Evolutionary conservation across 2,797 vertebrate species (phyloP), one percentile per base, ranked within the genome.

Genomic region (Tadarida brasiliensis): DNA sequence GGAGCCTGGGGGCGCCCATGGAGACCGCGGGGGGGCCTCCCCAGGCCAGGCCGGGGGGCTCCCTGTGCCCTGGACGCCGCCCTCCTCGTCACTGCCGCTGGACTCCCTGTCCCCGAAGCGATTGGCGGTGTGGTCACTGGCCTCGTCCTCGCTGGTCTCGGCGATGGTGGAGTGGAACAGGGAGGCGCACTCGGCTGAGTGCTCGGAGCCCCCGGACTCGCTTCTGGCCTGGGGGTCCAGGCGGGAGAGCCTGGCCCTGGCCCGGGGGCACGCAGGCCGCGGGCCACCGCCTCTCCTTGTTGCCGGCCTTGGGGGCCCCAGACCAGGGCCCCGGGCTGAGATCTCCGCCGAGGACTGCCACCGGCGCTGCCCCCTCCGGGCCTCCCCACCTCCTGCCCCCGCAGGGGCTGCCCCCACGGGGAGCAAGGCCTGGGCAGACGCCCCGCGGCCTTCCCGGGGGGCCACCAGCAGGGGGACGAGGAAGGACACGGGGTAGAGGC

Each of bases 31-130:
- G 80, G 92, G 73, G 0, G 94, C 91, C 17, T 33, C 80, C 87
- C 98, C 98, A 10, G 99, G 98, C 99, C 99, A 99, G 70, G 99
- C 98, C 87, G 98, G 96, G 97, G 98, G 98, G 97, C 99, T 0
- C 35, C 47, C 28, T 0, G n/a, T 98, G 61, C 98, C 98, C 2
- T 97, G 98, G 91, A 98, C 98, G 0, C 98, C 98, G 57, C 97
- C 94, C 3, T 98, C 99, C 0, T 92, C 98, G 80, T 98, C 99
- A 0, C 99, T 99, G 78, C 99, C 98, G 54, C 99, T 99, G 95
- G 99, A 99, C 97, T 99, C 99, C 0, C 98, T 99, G 96, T 99
- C 99, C 61, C 99, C 99, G 0, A 99, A 99, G 56, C 99, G 98
- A 97, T 99, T 99, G 96, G 99, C 71, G 0, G 99, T 99, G 98